Evolutionary conservation across 2,113 vertebrate species (phyloP).

Genomic region (Vombatus ursinus): DNA sequence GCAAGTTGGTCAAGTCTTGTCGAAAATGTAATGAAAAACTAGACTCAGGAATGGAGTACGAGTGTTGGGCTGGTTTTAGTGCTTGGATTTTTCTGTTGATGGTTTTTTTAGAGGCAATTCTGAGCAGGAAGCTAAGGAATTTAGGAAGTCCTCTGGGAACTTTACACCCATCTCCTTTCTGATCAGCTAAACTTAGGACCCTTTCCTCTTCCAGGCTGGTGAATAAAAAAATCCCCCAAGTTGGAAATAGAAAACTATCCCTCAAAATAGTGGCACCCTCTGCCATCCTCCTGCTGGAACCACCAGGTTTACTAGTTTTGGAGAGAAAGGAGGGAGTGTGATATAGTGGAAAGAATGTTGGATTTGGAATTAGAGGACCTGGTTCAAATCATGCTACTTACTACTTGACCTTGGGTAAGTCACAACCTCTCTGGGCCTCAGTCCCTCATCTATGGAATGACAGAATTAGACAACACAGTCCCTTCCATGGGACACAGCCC

Average conservation of each 20-base stretch:
- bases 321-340: not conserved
- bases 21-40: not conserved
- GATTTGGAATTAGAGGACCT: not conserved
- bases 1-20: not conserved
- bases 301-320: not conserved
- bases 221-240: not conserved
- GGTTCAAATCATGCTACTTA: not conserved
- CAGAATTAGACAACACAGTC: not conserved
- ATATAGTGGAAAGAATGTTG: not conserved
- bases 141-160: not conserved
- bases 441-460: not conserved
- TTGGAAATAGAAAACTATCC: not conserved
- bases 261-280: not conserved
- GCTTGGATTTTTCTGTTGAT: not conserved
- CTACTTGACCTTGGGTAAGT: not conserved
- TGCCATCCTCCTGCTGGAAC: not conserved
- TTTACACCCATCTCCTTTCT: not conserved
- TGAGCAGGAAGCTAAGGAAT: fast-evolving
- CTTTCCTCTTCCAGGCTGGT: not conserved
- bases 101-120: not conserved
- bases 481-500: not conserved
- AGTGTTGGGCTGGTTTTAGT: not conserved
- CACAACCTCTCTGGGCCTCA: not conserved
- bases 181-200: not conserved
- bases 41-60: not conserved